These are phyloP conservation scores for Orchesellides sinensis DNA, from an alignment of 2,888 invertebrate genomes.

Conservation along the genomic window DNA sequence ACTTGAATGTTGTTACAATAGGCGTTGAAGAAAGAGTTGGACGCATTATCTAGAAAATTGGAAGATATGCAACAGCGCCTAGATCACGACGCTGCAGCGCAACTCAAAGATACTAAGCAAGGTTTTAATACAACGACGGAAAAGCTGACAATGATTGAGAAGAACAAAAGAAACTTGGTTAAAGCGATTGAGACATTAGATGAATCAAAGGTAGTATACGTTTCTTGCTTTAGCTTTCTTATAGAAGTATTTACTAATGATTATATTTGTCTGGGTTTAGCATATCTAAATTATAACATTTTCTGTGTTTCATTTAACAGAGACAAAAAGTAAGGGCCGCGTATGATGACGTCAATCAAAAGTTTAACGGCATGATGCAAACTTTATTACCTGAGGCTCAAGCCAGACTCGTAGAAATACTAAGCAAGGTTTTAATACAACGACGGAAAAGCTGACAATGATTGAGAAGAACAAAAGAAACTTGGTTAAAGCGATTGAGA, in stretches of 20 bases:
- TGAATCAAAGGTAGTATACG: slow-evolving; percentile 90
- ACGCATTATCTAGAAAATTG: slow-evolving; percentile 59
- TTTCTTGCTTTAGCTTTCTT: no score
- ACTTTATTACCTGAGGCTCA: slow-evolving; percentile 93
- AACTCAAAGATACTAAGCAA: slow-evolving; percentile 77
- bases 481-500: slow-evolving; percentile 87
- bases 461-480: slow-evolving; percentile 86
- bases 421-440: slow-evolving; percentile 81
- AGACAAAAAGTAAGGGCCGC: slow-evolving; percentile 76
- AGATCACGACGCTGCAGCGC: slow-evolving; percentile 69
- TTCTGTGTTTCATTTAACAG: no score
- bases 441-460: slow-evolving; percentile 82
- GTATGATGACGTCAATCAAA: slow-evolving; percentile 85
- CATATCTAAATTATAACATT: no score
- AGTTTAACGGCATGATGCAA: slow-evolving; percentile 96
- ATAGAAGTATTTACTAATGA: no score
- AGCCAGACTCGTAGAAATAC: slow-evolving; percentile 86
- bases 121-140: slow-evolving; percentile 82
- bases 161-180: slow-evolving; percentile 85
- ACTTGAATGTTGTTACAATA: slow-evolving; percentile 11
- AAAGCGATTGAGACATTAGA: slow-evolving; percentile 92
- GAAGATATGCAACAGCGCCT: slow-evolving; percentile 68
- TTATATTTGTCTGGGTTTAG: no score
- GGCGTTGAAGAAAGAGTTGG: slow-evolving; percentile 64
- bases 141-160: slow-evolving; percentile 84